phyloP scores from a whole-genome alignment of 2,888 invertebrate species.

The Tipula unca region DNA sequence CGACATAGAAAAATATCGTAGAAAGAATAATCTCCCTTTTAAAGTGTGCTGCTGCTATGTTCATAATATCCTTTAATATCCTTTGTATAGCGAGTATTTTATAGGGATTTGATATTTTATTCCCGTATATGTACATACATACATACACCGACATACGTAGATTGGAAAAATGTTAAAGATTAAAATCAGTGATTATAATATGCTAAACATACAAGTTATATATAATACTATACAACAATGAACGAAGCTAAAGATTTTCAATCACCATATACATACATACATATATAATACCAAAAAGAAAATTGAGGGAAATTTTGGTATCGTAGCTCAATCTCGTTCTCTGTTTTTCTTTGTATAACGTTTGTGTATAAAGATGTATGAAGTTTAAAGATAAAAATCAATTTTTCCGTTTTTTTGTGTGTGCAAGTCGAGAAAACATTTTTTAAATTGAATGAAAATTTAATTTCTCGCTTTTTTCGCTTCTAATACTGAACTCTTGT shows the following conservation, averaged over 20 bases:
- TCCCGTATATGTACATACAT: background rate
- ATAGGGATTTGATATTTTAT: background rate
- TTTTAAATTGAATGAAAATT: background rate
- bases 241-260: background rate
- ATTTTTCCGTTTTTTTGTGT: background rate
- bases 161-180: constrained; percentile 14
- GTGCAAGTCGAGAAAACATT: background rate
- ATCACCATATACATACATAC: background rate
- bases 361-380: background rate
- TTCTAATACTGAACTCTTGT: background rate
- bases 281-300: background rate
- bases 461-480: background rate
- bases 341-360: background rate
- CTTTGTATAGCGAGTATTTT: background rate
- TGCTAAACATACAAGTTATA: background rate
- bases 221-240: background rate
- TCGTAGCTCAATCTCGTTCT: background rate
- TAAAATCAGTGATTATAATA: constrained; percentile 14
- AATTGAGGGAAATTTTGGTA: background rate
- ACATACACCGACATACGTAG: background rate
- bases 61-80: constrained; percentile 2
- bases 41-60: background rate
- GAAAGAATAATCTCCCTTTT: background rate
- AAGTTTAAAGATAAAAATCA: background rate
- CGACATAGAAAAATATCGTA: background rate